Base-by-base conservation (phyloP, 2,888 invertebrate species). In the Drosophila mayaguana region DNA sequence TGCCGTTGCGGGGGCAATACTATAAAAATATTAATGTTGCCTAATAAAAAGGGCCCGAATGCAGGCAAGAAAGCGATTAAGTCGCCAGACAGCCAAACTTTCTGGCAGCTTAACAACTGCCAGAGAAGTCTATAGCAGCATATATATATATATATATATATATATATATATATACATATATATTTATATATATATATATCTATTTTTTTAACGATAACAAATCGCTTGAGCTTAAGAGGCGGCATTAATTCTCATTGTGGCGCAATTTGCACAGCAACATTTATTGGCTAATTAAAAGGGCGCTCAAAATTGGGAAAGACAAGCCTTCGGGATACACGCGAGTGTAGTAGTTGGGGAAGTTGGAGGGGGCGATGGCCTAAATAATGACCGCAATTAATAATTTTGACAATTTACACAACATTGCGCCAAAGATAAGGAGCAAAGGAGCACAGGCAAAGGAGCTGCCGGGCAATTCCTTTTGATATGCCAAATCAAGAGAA, bases 351-450 rank as follows among this genome's bases (percentile, higher is more conserved):
- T 28, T 7, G 28, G 28, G 2, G 68, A 63, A 63, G 55, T 53
- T 65, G 43, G 57, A 9, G 14, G 38, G 38, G 42, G 16, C 20
- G 38, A 45, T 53, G 38, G 53, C 45, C 51, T 57, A 54, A 72
- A 67, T 80, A 82, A 89, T 87, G 84, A 69, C 69, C 76, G 75
- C 90, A 88, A 83, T 91, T 91, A 91, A 91, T 91, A 91, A 90
- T 88, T 89, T 84, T 81, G 91, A 90, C 85, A 87, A 89, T 91
- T 90, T 82, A 81, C 89, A 88, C 83, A 85, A 84, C 82, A 89
- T 90, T 90, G 78, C 62, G 66, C 75, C 34, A 48, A 67, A 69
- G 80, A 81, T 78, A 82, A 78, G 76, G 25, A 45, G 45, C 20
- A 20, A 20, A 43, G 20, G 42, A 20, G 42, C 38, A 9, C 20